Base-by-base conservation (phyloP, 2,113 vertebrate species). In the Eublepharis macularius region DNA sequence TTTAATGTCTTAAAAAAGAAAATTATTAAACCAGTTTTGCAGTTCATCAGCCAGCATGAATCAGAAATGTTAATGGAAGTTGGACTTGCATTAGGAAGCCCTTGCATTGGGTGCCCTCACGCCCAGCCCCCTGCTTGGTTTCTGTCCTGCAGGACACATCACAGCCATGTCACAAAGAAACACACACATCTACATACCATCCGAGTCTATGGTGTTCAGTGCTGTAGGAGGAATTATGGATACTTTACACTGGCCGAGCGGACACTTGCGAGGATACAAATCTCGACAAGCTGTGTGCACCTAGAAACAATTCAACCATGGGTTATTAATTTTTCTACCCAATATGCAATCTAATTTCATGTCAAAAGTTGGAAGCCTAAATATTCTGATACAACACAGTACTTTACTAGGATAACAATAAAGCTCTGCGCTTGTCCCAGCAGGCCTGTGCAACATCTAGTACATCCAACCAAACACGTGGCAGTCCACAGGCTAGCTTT, bases 141-240 rank as follows among this genome's bases (percentile, higher is more conserved):
- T n/a, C 77, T 43, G 36, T 26, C 65, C 29, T 72, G 51, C 9
- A 43, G 8, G 75, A 17, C 51, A 63, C 19, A 45, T 8, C 19
- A 32, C 14, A 32, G 12, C 54, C 49, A 57, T n/a, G 41, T 73
- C 8, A 29, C 17, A 47, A 1, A 11, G 17, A 45, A 14, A 63
- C 11, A 24, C 3, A 41, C 34, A 65, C 60, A 32, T 9, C 75
- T 94, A 97, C 98, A 49, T 97, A 99, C 99, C 99, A 66, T 99
- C 99, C 4, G 98, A 99, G 93, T 99, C 99, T 81, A 99, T 99
- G 96, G 98, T 99, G 96, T 99, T 99, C 85, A 99, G 98, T 26
- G 98, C 98, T 39, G 98, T 99, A 29, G 99, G 99, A 73, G 99
- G 98, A 92, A 99, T 99, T 94, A 99, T 97, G 63, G 99, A 99